Percentiles rank a stretch among this genome's conserved stretches.
phyloP scores from a whole-genome alignment of 2,797 vertebrate species.

The Lophius americanus region DNA sequence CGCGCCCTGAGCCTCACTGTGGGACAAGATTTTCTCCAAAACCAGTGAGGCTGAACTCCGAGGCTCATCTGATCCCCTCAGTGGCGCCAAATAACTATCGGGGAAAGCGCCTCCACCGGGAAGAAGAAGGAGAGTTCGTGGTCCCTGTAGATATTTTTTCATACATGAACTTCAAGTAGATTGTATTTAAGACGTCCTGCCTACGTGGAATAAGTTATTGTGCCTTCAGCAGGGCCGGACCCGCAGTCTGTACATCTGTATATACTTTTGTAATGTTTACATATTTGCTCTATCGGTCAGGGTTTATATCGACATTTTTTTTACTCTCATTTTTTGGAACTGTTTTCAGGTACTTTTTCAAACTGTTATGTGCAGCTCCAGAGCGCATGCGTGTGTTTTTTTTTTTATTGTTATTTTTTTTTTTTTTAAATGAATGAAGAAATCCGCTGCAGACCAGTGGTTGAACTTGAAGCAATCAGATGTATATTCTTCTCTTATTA shows the following conservation, averaged over 20 bases:
- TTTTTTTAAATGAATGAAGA: slow-evolving; percentile 45
- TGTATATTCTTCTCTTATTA: slow-evolving; percentile 24
- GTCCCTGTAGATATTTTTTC: slow-evolving; percentile 52
- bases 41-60: not conserved
- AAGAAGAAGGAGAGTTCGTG: slow-evolving; percentile 9
- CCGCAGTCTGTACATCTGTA: slow-evolving; percentile 74
- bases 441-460: slow-evolving; percentile 34
- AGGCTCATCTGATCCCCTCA: not conserved
- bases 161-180: slow-evolving; percentile 68
- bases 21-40: not conserved
- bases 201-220: slow-evolving; percentile 77
- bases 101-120: slow-evolving; percentile 46
- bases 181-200: slow-evolving; percentile 78
- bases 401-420: no score
- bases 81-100: no score
- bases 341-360: not conserved
- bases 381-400: no score
- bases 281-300: slow-evolving; percentile 65
- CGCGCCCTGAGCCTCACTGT: not conserved
- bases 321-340: no score
- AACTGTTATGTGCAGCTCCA: no score
- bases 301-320: slow-evolving; percentile 41
- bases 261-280: slow-evolving; percentile 67
- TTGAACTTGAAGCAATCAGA: slow-evolving; percentile 60
- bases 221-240: slow-evolving; percentile 81